Base-by-base conservation (phyloP, 2,888 invertebrate genomes). In the Drosophila falleni region DNA sequence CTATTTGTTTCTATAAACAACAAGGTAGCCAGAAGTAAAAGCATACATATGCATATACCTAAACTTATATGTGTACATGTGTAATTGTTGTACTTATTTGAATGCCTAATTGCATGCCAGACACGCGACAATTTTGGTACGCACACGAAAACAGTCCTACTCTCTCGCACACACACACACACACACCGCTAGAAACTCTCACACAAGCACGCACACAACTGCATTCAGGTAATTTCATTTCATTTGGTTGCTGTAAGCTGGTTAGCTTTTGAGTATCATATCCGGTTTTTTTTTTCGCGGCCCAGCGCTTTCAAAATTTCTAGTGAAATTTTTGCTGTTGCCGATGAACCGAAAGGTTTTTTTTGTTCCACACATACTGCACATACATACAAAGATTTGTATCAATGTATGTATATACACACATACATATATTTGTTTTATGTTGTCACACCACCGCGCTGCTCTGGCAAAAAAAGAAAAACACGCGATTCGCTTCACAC, bases 281-380 rank as follows among this genome's bases (percentile, higher is more conserved):
- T 86, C 86, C 86, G 86, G 88, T 86, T 86, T 89, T 80, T n/a
- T 75, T 81, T 72, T 71, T 79, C 59, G 68, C 71, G 58, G 66
- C 71, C 66, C 66, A 76, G 62, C 87, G 89, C 89, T 89, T 89
- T 86, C 85, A 85, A 89, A 84, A 88, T 86, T 86, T 89, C 82
- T 80, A 87, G 88, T 78, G 89, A 86, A 86, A 86, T 78, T 89
- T 75, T 86, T 77, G 55, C 55, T 53, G 78, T 69, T 67, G 66
- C 63, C 44, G 23, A 44, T 23, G 44, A 56, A 44, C 44, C n/a
- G 35, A 56, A 56, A 23, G 6, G 53, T 37, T 37, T 37, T 53
- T 55, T 56, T 44, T 44, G 19, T 33, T 9, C 9, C 19, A 33
- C 44, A 50, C 19, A 41, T 15, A 39, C 23, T n/a, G 39, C 41